Conservation (phyloP, 2,888 invertebrate species). For the Drosophila mercatorum region DNA sequence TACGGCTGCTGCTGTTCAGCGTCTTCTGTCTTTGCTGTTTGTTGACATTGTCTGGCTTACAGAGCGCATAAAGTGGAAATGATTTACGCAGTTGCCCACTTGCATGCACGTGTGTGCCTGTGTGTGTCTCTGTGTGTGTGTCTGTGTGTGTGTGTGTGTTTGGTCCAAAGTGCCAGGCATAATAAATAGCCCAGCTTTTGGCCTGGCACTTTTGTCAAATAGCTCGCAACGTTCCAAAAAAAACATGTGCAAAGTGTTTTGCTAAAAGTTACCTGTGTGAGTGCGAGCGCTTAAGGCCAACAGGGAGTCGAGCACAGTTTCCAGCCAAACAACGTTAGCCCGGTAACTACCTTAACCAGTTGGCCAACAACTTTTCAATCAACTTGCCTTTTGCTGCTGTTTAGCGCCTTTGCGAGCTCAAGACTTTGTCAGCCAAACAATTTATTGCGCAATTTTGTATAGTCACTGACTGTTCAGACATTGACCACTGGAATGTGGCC, state of each 20-base stretch:
- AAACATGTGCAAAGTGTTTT: constrained; percentile 68
- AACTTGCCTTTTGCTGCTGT: constrained; percentile 48
- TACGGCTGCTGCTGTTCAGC: constrained; percentile 6
- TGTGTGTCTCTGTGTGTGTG: too few species aligned
- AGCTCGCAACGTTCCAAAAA: constrained; percentile 51
- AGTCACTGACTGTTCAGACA: constrained; percentile 7
- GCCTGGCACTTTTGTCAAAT: constrained; percentile 75
- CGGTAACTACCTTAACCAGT: constrained; percentile 22
- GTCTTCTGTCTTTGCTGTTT: constrained; percentile 67
- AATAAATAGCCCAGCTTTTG: constrained; percentile 75
- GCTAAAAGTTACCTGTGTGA: constrained; percentile 53
- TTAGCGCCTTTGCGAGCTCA: constrained; percentile 25
- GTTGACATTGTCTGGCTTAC: constrained; percentile 79
- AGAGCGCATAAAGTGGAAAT: constrained; percentile 78
- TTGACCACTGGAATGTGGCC: background rate
- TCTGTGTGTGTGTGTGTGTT: constrained; percentile 6
- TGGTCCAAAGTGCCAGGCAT: constrained; percentile 55
- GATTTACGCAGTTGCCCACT: constrained; percentile 74
- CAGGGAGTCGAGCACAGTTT: constrained; percentile 3
- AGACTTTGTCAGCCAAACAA: constrained; percentile 46
- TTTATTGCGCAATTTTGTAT: constrained; percentile 30
- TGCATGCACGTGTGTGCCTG: constrained; percentile 25
- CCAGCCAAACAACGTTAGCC: constrained; percentile 9
- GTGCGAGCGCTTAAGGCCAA: constrained; percentile 26
- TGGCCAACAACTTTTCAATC: constrained; percentile 68